Conservation (phyloP, 2,888 invertebrate genomes). For the Meteorus cinctellus region DNA sequence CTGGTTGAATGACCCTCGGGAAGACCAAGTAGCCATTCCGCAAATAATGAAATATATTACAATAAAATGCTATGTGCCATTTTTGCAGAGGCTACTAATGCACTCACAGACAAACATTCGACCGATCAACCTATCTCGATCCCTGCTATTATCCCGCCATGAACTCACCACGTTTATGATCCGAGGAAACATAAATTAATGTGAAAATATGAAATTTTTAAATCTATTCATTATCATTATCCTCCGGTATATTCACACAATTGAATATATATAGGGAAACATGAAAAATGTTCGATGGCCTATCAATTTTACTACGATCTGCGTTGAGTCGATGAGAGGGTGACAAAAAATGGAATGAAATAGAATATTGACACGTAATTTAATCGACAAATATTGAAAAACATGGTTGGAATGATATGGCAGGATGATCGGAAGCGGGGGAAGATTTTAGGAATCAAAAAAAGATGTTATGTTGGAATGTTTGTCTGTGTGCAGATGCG, state of each 20-base stretch:
- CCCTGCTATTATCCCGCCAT: slow-evolving; percentile 62
- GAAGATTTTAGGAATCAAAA: slow-evolving; percentile 51
- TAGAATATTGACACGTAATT: slow-evolving; percentile 35
- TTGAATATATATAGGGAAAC: slow-evolving; percentile 12
- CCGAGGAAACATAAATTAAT: slow-evolving; percentile 16
- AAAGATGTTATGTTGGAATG: slow-evolving; percentile 73
- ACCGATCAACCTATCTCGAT: slow-evolving; percentile 71
- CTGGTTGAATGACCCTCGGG: not conserved
- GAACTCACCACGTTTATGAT: slow-evolving; percentile 28
- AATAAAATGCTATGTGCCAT: slow-evolving; percentile 61
- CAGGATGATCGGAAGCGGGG: slow-evolving; percentile 38
- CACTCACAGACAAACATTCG: slow-evolving; percentile 74
- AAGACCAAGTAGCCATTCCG: not conserved
- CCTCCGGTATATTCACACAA: slow-evolving; percentile 54
- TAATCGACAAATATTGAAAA: slow-evolving; percentile 40
- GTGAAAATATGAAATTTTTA: slow-evolving; percentile 27
- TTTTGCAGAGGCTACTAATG: slow-evolving; percentile 68
- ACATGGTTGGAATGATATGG: slow-evolving; percentile 38
- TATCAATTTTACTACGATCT: slow-evolving; percentile 17
- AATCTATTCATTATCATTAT: slow-evolving; percentile 34
- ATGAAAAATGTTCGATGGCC: slow-evolving; percentile 1
- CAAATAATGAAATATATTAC: slow-evolving; percentile 50
- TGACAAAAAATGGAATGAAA: slow-evolving; percentile 37
- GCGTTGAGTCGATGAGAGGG: slow-evolving; percentile 40
- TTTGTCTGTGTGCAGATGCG: slow-evolving; percentile 75